Conservation (phyloP, 2,113 vertebrate genomes). For the Melanerpes aurifrons region DNA sequence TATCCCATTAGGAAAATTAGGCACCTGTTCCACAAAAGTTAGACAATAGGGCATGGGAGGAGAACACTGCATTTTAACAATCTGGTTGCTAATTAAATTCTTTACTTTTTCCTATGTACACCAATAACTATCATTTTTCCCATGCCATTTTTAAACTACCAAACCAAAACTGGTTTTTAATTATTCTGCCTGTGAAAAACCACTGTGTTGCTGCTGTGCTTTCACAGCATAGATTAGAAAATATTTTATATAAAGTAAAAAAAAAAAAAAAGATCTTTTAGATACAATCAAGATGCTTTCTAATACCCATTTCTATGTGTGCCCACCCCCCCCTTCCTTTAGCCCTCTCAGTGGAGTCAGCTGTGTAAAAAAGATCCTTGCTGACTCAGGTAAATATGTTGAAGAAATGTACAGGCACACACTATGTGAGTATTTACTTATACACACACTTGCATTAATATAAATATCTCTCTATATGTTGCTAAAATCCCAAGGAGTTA, state of each 20-base stretch:
- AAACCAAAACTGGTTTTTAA: background rate
- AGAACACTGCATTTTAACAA: constrained; percentile 56
- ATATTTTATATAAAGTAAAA: background rate
- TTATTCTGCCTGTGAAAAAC: constrained; percentile 27
- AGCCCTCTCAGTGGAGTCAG: accelerated
- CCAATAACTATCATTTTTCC: constrained; percentile 61
- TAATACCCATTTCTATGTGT: background rate
- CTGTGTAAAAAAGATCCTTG: background rate
- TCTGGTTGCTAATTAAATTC: constrained; percentile 63
- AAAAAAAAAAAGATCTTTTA: background rate
- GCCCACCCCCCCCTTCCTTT: accelerated
- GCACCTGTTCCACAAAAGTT: constrained; percentile 70
- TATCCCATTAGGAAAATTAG: constrained; percentile 72
- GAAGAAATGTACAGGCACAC: background rate
- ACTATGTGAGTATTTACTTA: background rate
- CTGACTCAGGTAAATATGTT: background rate
- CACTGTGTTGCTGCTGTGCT: background rate
- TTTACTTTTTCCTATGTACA: constrained; percentile 38
- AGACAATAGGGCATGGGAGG: constrained; percentile 39
- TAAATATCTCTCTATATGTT: background rate
- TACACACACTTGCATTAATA: accelerated
- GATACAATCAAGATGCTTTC: background rate
- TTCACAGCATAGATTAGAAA: background rate
- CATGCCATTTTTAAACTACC: constrained; percentile 14
- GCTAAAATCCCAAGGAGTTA: background rate